Conservation (phyloP, 2,888 invertebrate species). For the Chydorus sphaericus region DNA sequence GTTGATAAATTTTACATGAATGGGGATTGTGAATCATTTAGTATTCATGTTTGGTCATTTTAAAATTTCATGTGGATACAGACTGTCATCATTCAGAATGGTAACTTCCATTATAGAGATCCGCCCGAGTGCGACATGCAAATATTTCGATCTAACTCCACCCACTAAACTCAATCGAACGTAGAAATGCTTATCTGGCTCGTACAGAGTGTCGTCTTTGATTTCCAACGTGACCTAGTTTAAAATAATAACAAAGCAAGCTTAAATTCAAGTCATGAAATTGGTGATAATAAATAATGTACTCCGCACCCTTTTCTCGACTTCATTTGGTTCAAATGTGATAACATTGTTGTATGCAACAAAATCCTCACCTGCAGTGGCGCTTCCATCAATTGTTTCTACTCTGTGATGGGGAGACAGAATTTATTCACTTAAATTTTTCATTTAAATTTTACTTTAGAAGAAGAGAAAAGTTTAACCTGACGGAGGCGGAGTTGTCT, state of each 20-base stretch:
- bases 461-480: slow-evolving; percentile 25
- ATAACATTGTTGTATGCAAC: slow-evolving; percentile 35
- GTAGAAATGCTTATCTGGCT: slow-evolving; percentile 44
- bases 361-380: slow-evolving; percentile 39
- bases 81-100: slow-evolving; percentile 43
- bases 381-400: slow-evolving; percentile 42
- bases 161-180: slow-evolving; percentile 31
- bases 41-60: slow-evolving; percentile 31
- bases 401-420: slow-evolving; percentile 26
- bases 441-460: background rate
- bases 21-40: no score
- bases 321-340: slow-evolving; percentile 36
- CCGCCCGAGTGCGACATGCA: slow-evolving; percentile 33
- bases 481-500: slow-evolving; percentile 31
- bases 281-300: background rate
- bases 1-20: slow-evolving; percentile 16
- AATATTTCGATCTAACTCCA: slow-evolving; percentile 12
- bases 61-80: slow-evolving; percentile 21
- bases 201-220: slow-evolving; percentile 42
- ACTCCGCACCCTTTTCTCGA: slow-evolving; percentile 28
- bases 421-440: background rate
- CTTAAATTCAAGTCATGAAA: background rate
- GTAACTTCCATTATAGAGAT: slow-evolving; percentile 40
- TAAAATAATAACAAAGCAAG: background rate
- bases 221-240: slow-evolving; percentile 33